phyloP scores from a whole-genome alignment of 2,113 vertebrate genomes.

The Notiomystis cincta region DNA sequence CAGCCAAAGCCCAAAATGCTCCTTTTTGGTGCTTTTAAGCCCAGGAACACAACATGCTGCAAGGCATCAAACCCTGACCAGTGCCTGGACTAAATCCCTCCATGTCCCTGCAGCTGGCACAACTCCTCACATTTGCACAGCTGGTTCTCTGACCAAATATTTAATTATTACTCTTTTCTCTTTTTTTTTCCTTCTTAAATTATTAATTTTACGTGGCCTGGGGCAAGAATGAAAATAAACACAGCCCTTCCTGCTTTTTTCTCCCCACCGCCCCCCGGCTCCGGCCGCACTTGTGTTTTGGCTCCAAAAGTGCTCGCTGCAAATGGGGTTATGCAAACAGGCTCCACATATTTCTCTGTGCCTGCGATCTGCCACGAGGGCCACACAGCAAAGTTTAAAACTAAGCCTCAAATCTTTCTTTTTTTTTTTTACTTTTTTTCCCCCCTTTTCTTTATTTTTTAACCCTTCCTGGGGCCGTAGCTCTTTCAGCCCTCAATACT shows the following conservation, averaged over 20 bases:
- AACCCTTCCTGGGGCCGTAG: constrained; percentile 58
- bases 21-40: not conserved
- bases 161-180: not conserved
- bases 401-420: not conserved
- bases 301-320: not conserved
- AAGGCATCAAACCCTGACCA: not conserved
- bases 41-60: fast-evolving
- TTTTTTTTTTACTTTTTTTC: not conserved
- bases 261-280: not conserved
- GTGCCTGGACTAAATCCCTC: not conserved
- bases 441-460: constrained; percentile 43
- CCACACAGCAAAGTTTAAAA: constrained; percentile 55
- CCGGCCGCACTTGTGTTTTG: constrained; percentile 16
- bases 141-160: constrained; percentile 44
- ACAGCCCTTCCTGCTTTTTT: constrained; percentile 28
- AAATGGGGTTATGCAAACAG: constrained; percentile 47
- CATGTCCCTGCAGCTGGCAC: constrained; percentile 1
- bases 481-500: constrained; percentile 68
- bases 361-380: constrained; percentile 26
- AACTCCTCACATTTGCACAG: not conserved
- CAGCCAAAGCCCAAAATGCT: not conserved
- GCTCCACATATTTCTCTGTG: constrained; percentile 18
- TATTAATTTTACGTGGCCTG: constrained; percentile 35
- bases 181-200: not conserved
- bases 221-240: constrained; percentile 58